A percentile compares a stretch with the other conserved stretches of the same genome.
These are phyloP conservation scores for Eubasilissa regina DNA, from an alignment of 1,140 invertebrate genomes.

Conservation along the genomic window DNA sequence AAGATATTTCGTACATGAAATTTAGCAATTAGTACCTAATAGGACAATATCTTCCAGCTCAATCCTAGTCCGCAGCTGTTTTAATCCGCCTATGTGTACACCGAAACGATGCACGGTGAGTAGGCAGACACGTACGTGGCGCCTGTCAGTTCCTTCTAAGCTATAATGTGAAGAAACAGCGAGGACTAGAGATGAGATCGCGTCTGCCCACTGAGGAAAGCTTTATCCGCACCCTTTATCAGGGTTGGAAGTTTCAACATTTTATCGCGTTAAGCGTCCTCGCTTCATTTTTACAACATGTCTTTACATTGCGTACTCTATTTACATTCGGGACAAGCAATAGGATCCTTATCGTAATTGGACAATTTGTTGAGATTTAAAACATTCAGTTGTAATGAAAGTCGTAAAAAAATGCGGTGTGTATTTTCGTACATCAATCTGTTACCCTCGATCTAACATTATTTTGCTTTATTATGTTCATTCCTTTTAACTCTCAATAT, in stretches of 20 bases:
- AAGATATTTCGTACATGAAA: too few relatives aligned
- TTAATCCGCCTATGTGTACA: background rate
- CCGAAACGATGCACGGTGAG: background rate
- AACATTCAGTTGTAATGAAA: background rate
- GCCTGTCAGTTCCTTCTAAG: conserved; percentile 43
- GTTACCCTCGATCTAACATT: too few relatives aligned
- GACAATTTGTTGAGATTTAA: conserved; percentile 13
- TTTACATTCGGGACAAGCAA: conserved; percentile 8
- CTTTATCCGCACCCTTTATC: conserved; percentile 22
- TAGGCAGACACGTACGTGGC: conserved; percentile 15
- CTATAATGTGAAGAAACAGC: conserved; percentile 34
- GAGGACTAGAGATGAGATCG: background rate
- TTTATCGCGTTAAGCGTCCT: conserved; percentile 25
- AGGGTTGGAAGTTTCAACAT: conserved; percentile 1
- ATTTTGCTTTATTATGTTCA: too few relatives aligned
- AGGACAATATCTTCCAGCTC: background rate
- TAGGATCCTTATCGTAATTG: conserved; percentile 20
- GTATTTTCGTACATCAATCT: too few relatives aligned
- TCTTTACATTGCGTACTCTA: conserved; percentile 18
- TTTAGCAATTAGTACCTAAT: too few relatives aligned
- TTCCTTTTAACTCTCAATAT: too few relatives aligned
- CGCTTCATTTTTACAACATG: conserved; percentile 3
- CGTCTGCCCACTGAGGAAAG: background rate
- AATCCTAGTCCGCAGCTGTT: conserved; percentile 27
- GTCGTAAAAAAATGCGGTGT: background rate